Conservation (phyloP, 2,113 vertebrate species). For the Pseudonaja textilis region DNA sequence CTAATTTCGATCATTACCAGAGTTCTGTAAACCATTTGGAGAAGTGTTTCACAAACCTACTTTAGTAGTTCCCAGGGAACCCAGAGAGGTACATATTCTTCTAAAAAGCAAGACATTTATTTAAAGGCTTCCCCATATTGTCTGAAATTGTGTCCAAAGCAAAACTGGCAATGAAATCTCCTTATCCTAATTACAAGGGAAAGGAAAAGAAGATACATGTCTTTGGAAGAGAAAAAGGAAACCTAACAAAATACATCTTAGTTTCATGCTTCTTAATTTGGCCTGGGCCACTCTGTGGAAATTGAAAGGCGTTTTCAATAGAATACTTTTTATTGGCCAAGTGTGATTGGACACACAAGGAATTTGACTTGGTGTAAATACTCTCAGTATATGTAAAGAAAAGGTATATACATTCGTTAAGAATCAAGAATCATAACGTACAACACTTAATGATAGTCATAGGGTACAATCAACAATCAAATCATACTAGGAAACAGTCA, state of each 20-base stretch:
- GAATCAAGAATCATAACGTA: too few relatives aligned
- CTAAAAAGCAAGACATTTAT: background rate
- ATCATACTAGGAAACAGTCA: too few relatives aligned
- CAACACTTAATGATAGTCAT: too few relatives aligned
- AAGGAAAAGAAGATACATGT: background rate
- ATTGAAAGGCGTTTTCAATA: background rate
- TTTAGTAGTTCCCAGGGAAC: background rate
- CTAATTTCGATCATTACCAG: constrained; percentile 24
- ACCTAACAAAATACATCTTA: background rate
- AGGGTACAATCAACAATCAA: too few relatives aligned
- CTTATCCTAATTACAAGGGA: background rate
- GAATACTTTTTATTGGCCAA: too few relatives aligned
- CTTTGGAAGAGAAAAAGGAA: background rate
- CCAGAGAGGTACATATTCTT: background rate
- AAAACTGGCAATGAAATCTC: background rate
- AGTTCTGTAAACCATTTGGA: background rate
- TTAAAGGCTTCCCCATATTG: background rate
- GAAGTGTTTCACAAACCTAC: background rate
- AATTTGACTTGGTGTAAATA: too few relatives aligned
- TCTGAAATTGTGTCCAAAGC: background rate
- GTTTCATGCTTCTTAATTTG: background rate
- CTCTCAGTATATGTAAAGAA: too few relatives aligned
- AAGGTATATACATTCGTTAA: too few relatives aligned
- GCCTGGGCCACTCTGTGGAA: background rate
- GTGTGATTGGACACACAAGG: too few relatives aligned